Evolutionary conservation across 2,797 vertebrate species (phyloP).

Genomic region (Psittacula echo): DNA sequence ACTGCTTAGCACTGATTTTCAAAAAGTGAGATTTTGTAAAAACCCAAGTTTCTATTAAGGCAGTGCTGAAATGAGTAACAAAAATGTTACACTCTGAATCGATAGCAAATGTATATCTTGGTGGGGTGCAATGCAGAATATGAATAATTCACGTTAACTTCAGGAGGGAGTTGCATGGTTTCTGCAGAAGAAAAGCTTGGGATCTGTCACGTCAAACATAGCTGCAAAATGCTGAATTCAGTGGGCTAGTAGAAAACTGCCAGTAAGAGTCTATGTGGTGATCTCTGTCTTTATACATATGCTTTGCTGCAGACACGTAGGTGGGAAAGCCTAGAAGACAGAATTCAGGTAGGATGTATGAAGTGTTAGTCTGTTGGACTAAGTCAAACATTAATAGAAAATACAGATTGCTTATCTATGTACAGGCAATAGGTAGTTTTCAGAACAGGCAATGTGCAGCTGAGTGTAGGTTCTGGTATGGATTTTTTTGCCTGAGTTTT

Average conservation of each 20-base stretch:
- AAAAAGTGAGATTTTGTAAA: neutral
- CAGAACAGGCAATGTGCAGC: neutral
- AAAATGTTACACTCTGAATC: neutral
- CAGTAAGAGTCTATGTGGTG: slow-evolving; percentile 38
- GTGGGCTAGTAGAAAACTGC: slow-evolving; percentile 55
- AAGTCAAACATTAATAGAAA: slow-evolving; percentile 67
- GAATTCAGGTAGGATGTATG: slow-evolving; percentile 69
- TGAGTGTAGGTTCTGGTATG: neutral
- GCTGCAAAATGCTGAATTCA: slow-evolving; percentile 59
- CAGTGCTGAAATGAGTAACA: neutral
- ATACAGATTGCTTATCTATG: slow-evolving; percentile 45
- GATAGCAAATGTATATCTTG: neutral
- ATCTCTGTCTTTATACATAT: slow-evolving; percentile 58
- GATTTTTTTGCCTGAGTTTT: neutral
- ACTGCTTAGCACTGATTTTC: neutral
- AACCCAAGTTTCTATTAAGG: neutral
- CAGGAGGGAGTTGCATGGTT: neutral
- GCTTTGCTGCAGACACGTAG: slow-evolving; percentile 56
- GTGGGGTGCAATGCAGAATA: neutral
- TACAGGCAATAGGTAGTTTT: slow-evolving; percentile 36
- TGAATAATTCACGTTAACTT: slow-evolving; percentile 29
- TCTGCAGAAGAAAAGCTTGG: slow-evolving; percentile 9
- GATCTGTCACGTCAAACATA: neutral
- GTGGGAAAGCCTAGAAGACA: slow-evolving; percentile 65
- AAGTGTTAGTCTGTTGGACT: slow-evolving; percentile 64